Percentiles rank a stretch among this genome's conserved stretches.
phyloP scores from a whole-genome alignment of 2,888 invertebrate species.

The Coenonympha arcania region DNA sequence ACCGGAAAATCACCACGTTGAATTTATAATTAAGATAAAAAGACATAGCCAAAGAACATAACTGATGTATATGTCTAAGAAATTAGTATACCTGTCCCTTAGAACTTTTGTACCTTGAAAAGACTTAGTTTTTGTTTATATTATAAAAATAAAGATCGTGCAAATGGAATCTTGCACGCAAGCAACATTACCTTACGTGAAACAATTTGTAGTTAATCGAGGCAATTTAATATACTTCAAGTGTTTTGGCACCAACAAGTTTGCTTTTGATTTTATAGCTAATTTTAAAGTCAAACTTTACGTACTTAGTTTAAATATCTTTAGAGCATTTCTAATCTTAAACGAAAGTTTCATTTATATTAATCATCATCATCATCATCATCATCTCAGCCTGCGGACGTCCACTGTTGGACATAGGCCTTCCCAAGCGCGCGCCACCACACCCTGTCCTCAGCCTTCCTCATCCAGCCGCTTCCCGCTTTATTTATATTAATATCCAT shows the following conservation, averaged over 20 bases:
- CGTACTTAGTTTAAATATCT: too few species aligned
- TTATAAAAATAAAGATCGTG: slow-evolving; percentile 35
- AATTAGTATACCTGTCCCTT: slow-evolving; percentile 9
- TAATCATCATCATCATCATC: too few species aligned
- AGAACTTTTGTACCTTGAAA: slow-evolving; percentile 1
- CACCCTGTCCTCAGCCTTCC: too few species aligned
- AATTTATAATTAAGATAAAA: slow-evolving; percentile 20
- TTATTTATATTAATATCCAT: too few species aligned
- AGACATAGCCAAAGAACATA: slow-evolving; percentile 8
- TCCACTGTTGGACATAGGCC: too few species aligned
- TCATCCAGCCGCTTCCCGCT: too few species aligned
- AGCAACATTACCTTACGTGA: slow-evolving; percentile 32
- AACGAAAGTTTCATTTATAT: too few species aligned
- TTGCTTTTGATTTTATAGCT: slow-evolving; percentile 3
- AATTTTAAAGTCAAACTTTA: neutral
- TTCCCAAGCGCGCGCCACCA: too few species aligned
- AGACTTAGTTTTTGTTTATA: neutral
- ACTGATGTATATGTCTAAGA: slow-evolving; percentile 5
- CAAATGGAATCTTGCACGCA: slow-evolving; percentile 30
- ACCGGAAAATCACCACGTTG: slow-evolving; percentile 22
- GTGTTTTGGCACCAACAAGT: slow-evolving; percentile 18
- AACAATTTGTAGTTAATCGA: slow-evolving; percentile 30
- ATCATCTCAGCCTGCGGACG: too few species aligned
- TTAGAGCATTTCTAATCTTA: too few species aligned
- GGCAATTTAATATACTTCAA: slow-evolving; percentile 27